Conservation (phyloP, 2,797 vertebrate species). For the Neopelma chrysocephalum region DNA sequence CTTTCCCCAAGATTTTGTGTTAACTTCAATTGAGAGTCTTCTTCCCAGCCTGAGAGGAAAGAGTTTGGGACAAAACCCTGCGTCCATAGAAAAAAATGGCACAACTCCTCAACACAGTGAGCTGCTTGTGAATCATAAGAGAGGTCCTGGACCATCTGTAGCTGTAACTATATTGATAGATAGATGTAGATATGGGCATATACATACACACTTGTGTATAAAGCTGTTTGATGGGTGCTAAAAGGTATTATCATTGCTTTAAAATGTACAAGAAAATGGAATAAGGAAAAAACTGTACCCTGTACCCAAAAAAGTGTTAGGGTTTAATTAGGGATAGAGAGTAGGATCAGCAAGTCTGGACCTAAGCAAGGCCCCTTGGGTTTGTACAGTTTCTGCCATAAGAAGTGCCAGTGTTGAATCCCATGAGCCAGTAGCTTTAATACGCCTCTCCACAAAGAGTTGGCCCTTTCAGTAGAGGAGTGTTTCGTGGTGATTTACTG, state of each 20-base stretch:
- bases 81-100: neutral
- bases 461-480: neutral
- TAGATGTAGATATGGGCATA: neutral
- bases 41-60: neutral
- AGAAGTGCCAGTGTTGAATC: neutral
- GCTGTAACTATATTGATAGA: neutral
- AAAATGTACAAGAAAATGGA: neutral
- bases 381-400: neutral
- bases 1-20: neutral
- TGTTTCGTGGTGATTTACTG: neutral
- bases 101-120: neutral
- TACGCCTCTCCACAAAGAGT: neutral
- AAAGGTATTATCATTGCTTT: neutral
- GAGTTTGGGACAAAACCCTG: neutral
- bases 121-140: neutral
- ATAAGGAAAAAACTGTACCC: neutral
- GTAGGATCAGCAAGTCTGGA: neutral
- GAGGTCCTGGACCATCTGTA: neutral
- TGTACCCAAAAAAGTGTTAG: neutral
- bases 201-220: neutral
- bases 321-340: neutral
- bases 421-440: fast-evolving
- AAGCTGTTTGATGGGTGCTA: neutral
- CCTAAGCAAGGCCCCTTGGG: neutral
- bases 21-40: neutral